Evolutionary conservation across 2,888 invertebrate genomes (phyloP).

Genomic region (Megastigmus dorsalis): DNA sequence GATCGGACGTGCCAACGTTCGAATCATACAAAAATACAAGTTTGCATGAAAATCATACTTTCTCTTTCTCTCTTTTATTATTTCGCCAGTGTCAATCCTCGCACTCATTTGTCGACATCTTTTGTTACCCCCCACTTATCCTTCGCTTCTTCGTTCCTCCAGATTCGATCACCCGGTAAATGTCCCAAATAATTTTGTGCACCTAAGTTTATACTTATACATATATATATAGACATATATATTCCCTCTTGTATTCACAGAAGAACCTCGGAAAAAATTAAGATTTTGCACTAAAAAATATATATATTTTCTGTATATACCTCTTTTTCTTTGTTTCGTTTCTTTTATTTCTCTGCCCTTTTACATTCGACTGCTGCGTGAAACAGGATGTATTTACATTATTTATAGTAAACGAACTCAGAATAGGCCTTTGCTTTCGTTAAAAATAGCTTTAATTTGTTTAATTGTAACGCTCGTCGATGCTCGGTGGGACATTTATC

Average conservation of each 20-base stretch:
- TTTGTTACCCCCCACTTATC: not conserved
- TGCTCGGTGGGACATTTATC: slow-evolving; percentile 31
- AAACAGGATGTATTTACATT: slow-evolving; percentile 39
- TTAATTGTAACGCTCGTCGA: not conserved
- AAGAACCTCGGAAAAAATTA: not conserved
- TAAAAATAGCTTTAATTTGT: not conserved
- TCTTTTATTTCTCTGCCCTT: too few relatives aligned
- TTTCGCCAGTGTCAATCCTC: not conserved
- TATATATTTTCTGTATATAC: not conserved
- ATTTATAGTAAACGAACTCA: slow-evolving; percentile 37
- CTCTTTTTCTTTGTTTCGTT: slow-evolving; percentile 16
- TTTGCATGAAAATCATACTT: slow-evolving; percentile 53
- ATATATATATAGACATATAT: slow-evolving; percentile 23
- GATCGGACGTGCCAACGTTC: slow-evolving; percentile 40
- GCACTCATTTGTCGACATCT: not conserved
- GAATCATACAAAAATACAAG: slow-evolving; percentile 62
- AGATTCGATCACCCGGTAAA: too few relatives aligned
- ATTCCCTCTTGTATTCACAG: not conserved
- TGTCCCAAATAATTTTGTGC: slow-evolving; percentile 39
- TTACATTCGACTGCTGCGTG: too few relatives aligned
- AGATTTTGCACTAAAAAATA: slow-evolving; percentile 4
- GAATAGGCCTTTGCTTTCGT: not conserved
- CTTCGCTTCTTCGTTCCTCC: slow-evolving; percentile 1
- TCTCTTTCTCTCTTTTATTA: slow-evolving; percentile 35
- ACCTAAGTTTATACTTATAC: slow-evolving; percentile 32